These are phyloP conservation scores for Erythrolamprus reginae DNA, from an alignment of 2,113 vertebrate species.

Conservation along the genomic window DNA sequence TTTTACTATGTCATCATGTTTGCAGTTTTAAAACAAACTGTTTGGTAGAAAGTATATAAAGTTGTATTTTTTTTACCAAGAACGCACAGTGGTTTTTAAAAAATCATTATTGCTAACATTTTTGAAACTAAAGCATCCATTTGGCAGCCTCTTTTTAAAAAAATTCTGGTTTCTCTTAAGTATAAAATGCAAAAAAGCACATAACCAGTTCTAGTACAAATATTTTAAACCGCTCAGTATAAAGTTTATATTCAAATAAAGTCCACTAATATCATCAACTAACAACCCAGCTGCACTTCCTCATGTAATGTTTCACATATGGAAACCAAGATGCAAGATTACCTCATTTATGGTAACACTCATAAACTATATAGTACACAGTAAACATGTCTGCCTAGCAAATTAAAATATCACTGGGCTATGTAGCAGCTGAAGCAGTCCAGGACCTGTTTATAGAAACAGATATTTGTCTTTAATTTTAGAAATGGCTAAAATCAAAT, in stretches of 20 bases:
- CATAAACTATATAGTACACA: slow-evolving; percentile 82
- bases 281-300: slow-evolving; percentile 72
- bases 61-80: slow-evolving; percentile 26
- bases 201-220: slow-evolving; percentile 58
- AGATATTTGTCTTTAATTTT: slow-evolving; percentile 70
- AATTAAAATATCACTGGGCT: slow-evolving; percentile 79
- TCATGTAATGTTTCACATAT: slow-evolving; percentile 82
- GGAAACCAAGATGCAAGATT: slow-evolving; percentile 73
- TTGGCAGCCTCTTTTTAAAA: not conserved
- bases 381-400: slow-evolving; percentile 86
- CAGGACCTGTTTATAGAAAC: slow-evolving; percentile 72
- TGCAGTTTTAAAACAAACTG: slow-evolving; percentile 53
- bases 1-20: slow-evolving; percentile 11
- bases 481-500: slow-evolving; percentile 61
- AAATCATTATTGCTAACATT: slow-evolving; percentile 30
- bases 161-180: slow-evolving; percentile 44
- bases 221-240: slow-evolving; percentile 59
- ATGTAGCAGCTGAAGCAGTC: slow-evolving; percentile 76
- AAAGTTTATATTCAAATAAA: slow-evolving; percentile 64
- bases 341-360: slow-evolving; percentile 79
- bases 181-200: slow-evolving; percentile 54
- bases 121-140: not conserved
- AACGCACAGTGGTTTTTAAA: slow-evolving; percentile 40
- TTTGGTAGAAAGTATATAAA: slow-evolving; percentile 50
- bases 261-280: slow-evolving; percentile 54